A percentile compares a stretch with the other conserved stretches of the same genome.
Evolutionary conservation across 1,140 invertebrate species (phyloP).

Genomic region (Saccostrea echinata): DNA sequence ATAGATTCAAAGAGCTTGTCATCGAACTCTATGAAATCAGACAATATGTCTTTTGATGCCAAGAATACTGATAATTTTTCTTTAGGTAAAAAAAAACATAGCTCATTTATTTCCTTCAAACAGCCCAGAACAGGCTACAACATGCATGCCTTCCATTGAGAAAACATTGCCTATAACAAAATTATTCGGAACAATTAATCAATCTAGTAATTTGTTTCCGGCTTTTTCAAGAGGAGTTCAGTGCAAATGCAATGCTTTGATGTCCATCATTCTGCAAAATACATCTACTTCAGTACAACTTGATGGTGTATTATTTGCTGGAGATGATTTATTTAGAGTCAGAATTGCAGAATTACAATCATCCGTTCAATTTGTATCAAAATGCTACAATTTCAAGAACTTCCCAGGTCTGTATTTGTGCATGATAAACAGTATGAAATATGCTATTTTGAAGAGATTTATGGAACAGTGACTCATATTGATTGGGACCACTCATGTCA

Average conservation of each 20-base stretch:
- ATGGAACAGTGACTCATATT: slow-evolving; percentile 38
- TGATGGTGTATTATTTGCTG: slow-evolving; percentile 9
- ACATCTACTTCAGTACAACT: background rate
- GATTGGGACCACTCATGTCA: background rate
- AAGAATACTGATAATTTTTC: background rate
- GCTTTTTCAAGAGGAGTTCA: slow-evolving; percentile 18
- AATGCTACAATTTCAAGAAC: slow-evolving; percentile 38
- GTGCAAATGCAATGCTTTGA: slow-evolving; percentile 43
- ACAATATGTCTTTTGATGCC: no score
- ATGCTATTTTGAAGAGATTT: background rate
- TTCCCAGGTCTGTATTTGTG: background rate
- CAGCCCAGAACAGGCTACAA: no score
- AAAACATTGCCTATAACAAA: background rate
- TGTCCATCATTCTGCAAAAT: slow-evolving; percentile 1
- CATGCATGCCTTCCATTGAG: no score
- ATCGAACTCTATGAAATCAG: no score
- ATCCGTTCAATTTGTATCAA: background rate
- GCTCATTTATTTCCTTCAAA: no score
- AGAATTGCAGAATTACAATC: slow-evolving; percentile 27
- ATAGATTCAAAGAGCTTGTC: no score
- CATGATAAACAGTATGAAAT: background rate
- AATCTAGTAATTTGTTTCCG: slow-evolving; percentile 33
- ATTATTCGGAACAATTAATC: slow-evolving; percentile 12
- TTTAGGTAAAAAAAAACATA: background rate
- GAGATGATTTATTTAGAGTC: slow-evolving; percentile 39